Base-by-base conservation (phyloP, 2,888 invertebrate genomes). In the Uropetala carovei region DNA sequence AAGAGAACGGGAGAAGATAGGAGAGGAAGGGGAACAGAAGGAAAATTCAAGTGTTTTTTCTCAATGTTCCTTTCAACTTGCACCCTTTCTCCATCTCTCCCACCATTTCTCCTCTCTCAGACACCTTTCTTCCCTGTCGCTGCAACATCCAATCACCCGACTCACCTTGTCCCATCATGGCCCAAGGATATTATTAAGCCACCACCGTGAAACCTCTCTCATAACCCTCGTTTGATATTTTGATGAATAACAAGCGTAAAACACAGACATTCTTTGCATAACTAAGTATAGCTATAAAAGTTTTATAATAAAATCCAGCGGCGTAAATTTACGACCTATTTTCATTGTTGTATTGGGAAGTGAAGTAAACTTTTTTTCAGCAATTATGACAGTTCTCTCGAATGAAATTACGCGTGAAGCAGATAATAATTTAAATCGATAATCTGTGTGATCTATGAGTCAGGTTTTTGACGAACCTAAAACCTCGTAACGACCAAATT, bases 11-110 rank as follows among this genome's bases (percentile, higher is more conserved):
- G 64, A 2, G 18, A 18, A 18, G 14, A 14, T 7, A 5, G 18
- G 56, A 30, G 82, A 30, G 82, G 82, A 82, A 16, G 13, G 82
- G 43, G 8, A 30, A 16, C 1, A n/a, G 64, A 64, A 5, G n/a
- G 5, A 64, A 86, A 86, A 86, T 64, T 86, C 86, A 22, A 60
- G 86, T 16, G 59, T 60, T 58, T 86, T 30, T 86, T 86, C 86
- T 59, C 86, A 30, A 60, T 60, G 60, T 60, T 16, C 86, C 86
- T 22, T 11, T 11, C 86, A 64, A 13, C 60, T 30, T 60, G 30
- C 60, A 27, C 22, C 30, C 60, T 27, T 59, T 14, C 22, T 43
- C 85, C n/a, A 22, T 18, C 58, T 18, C 18, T 8, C 58, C 85
- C 10, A 11, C 58, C 58, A 11, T 82, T 13, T 30, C 22, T 27